Evolutionary conservation across 1,140 invertebrate species (phyloP).

Genomic region (Stegodyphus mimosarum): DNA sequence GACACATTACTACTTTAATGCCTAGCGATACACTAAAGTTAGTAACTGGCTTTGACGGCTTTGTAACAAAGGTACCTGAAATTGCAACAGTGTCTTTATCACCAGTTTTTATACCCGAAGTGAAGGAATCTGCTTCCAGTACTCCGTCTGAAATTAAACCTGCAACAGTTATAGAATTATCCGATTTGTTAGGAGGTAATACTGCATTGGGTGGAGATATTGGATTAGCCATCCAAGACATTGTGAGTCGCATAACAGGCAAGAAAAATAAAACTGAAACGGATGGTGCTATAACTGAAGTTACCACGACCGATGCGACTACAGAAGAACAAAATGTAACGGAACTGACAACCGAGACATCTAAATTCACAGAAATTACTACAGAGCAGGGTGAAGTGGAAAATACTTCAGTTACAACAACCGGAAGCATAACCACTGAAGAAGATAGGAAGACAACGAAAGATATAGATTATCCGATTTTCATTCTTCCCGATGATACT

Average conservation of each 20-base stretch:
- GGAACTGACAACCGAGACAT: slow-evolving; percentile 8
- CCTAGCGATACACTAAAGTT: slow-evolving; percentile 53
- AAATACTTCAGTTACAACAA: neutral
- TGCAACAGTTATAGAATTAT: slow-evolving; percentile 64
- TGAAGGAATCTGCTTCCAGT: neutral
- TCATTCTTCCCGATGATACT: slow-evolving; percentile 17
- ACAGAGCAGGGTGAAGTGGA: neutral
- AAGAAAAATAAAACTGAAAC: slow-evolving; percentile 50
- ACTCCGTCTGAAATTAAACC: slow-evolving; percentile 61
- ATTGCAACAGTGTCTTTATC: slow-evolving; percentile 22
- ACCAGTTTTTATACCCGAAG: slow-evolving; percentile 24
- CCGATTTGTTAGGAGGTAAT: slow-evolving; percentile 63
- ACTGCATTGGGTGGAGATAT: slow-evolving; percentile 62
- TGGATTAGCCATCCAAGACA: slow-evolving; percentile 64
- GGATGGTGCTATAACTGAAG: neutral
- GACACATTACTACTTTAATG: slow-evolving; percentile 47
- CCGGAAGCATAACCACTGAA: neutral
- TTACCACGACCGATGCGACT: slow-evolving; percentile 12
- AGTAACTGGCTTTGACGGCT: slow-evolving; percentile 61
- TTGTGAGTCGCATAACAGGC: slow-evolving; percentile 60
- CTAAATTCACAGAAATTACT: neutral
- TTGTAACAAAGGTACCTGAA: slow-evolving; percentile 54
- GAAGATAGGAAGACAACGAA: slow-evolving; percentile 1
- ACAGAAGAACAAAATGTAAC: slow-evolving; percentile 5
- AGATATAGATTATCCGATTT: slow-evolving; percentile 48